Evolutionary conservation across 2,888 invertebrate species (phyloP), one percentile per base, ranked within the genome.

Genomic region (Amphipyra tragopoginis): DNA sequence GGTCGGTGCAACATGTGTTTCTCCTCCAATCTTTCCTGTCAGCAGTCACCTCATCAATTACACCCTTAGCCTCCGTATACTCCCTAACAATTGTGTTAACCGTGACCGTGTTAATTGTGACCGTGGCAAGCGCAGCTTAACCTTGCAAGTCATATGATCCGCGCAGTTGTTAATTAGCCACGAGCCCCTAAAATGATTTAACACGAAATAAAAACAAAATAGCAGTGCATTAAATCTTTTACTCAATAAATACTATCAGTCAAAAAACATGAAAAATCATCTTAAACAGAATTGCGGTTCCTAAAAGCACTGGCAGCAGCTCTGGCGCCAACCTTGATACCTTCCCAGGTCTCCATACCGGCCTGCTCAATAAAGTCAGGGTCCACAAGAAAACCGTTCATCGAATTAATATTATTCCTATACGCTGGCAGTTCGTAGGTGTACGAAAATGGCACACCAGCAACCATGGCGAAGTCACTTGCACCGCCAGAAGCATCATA

Each of bases 401-500:
- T 71, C 82, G 9, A 86, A 78, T 54, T 95, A 94, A 40, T 89
- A 65, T 96, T 96, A 91, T 58, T 89, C 6, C 82, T 85, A 6
- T 72, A 72, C 0, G 81, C 84, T 0, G 96, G 96, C 61, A 97
- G 82, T 85, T 97, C 97, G 79, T 95, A 94, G 3, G 96, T 96
- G 59, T 96, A 96, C 0, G 96, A 88, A 11, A 96, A 87, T 0
- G 94, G 92, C 38, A 95, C 92, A 0, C 93, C 93, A 14, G 86
- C 86, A 0, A 79, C 92, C 76, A 93, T 93, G 0, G 95, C 95
- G 87, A 95, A 97, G 79, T 97, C 97, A 67, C 95, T 95, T 76
- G 96, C 96, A 48, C 95, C 95, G 13, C 97, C 97, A 36, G 96
- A 92, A 2, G 96, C 96, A 3, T 93, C 85, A 71, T 96, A 96